Conservation (phyloP, 2,888 invertebrate genomes). For the Actias luna region DNA sequence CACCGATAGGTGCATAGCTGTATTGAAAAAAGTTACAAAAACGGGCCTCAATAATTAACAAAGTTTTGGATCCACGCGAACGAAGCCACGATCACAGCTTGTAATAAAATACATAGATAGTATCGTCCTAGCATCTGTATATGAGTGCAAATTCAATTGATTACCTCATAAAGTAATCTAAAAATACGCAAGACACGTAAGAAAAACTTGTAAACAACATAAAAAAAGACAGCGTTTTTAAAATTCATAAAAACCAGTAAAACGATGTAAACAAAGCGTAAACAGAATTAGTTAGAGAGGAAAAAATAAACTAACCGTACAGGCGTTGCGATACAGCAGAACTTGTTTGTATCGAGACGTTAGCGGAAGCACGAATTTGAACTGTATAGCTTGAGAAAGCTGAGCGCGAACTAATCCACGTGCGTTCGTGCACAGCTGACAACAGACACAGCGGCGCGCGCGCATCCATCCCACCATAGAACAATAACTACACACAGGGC, state of each 20-base stretch:
- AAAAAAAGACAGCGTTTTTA: neutral
- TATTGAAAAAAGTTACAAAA: too few species aligned
- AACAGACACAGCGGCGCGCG: conserved; percentile 5
- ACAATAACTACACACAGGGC: neutral
- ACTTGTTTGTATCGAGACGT: neutral
- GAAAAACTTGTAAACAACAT: neutral
- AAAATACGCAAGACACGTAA: too few species aligned
- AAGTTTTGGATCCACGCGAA: too few species aligned
- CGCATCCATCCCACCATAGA: neutral
- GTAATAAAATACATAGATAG: too few species aligned
- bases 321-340: neutral
- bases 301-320: neutral
- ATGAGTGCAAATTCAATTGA: too few species aligned
- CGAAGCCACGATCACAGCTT: too few species aligned
- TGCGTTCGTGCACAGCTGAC: neutral
- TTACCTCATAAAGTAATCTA: too few species aligned
- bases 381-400: neutral
- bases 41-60: too few species aligned
- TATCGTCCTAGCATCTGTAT: too few species aligned
- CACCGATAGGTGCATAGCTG: too few species aligned
- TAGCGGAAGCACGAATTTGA: neutral
- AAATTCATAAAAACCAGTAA: conserved; percentile 2
- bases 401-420: neutral
- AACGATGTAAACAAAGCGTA: conserved; percentile 4
- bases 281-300: neutral